phyloP scores from a whole-genome alignment of 2,888 invertebrate genomes.

The Subacronicta megacephala region DNA sequence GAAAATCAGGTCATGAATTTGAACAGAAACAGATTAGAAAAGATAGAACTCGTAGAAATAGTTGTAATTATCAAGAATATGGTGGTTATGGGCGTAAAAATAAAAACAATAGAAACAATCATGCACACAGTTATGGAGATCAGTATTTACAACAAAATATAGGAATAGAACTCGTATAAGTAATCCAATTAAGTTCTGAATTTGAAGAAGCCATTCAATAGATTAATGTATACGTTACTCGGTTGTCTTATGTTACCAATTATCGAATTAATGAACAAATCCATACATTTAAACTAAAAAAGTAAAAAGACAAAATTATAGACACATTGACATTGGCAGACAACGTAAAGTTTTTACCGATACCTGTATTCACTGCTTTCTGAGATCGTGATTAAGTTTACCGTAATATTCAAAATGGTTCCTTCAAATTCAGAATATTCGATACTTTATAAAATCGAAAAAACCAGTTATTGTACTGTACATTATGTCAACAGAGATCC shows the following conservation, averaged over 20 bases:
- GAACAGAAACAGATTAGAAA: slow-evolving; percentile 48
- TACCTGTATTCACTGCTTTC: not conserved
- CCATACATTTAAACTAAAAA: not conserved
- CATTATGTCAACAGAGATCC: not conserved
- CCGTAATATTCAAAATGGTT: slow-evolving; percentile 8
- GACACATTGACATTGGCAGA: not conserved
- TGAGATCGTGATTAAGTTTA: not conserved
- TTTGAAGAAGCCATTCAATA: slow-evolving; percentile 68
- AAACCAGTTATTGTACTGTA: not conserved
- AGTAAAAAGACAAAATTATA: not conserved
- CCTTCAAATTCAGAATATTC: slow-evolving; percentile 42
- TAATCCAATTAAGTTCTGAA: slow-evolving; percentile 66
- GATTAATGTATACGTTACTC: slow-evolving; percentile 36
- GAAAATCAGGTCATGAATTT: slow-evolving; percentile 32
- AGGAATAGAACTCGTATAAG: slow-evolving; percentile 33
- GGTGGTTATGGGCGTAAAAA: slow-evolving; percentile 79
- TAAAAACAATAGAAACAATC: slow-evolving; percentile 73
- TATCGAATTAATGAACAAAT: slow-evolving; percentile 8
- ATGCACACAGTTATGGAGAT: slow-evolving; percentile 68
- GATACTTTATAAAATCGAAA: not conserved
- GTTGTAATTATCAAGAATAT: slow-evolving; percentile 71
- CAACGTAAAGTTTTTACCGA: not conserved
- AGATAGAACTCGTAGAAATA: slow-evolving; percentile 50
- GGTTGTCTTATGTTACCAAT: slow-evolving; percentile 29
- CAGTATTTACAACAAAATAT: slow-evolving; percentile 56